phyloP scores from a whole-genome alignment of 2,797 vertebrate species.

The Fistularia commersonii region DNA sequence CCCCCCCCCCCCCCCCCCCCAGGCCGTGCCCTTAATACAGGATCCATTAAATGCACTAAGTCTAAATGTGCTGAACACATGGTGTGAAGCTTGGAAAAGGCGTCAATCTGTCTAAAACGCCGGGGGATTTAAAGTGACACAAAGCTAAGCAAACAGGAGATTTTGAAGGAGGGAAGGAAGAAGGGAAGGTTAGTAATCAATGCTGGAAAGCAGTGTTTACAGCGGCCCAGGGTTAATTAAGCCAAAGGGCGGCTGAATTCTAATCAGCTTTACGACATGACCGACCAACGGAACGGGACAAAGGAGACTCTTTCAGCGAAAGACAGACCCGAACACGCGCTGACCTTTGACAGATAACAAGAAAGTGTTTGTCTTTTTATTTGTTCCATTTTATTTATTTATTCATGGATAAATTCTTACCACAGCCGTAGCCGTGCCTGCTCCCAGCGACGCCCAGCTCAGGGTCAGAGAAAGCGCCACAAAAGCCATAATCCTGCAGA shows the following conservation, averaged over 20 bases:
- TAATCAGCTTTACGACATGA: conserved; percentile 68
- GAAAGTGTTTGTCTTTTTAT: background rate
- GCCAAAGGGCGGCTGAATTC: conserved; percentile 44
- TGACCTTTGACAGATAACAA: conserved; percentile 4
- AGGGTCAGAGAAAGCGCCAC: conserved; percentile 80
- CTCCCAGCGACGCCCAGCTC: conserved; percentile 88
- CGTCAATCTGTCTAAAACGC: conserved; percentile 37
- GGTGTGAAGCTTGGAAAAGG: conserved; percentile 20
- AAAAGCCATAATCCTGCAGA: conserved; percentile 82
- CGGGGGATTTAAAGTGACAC: conserved; percentile 21
- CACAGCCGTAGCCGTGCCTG: conserved; percentile 78
- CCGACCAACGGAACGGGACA: conserved; percentile 14
- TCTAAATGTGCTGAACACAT: conserved; percentile 45
- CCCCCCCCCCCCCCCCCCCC: conserved; percentile 10
- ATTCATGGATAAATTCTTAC: conserved; percentile 69
- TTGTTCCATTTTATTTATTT: no score
- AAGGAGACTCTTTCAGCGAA: background rate
- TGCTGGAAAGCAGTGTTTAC: conserved; percentile 52
- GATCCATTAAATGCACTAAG: conserved; percentile 35
- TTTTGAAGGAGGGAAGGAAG: conserved; percentile 19
- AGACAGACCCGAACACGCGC: background rate
- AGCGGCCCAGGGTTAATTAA: conserved; percentile 41
- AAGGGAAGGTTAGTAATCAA: conserved; percentile 36
- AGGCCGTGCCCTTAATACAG: conserved; percentile 43
- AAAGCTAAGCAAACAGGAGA: conserved; percentile 16